phyloP scores from a whole-genome alignment of 2,113 vertebrate species.

The Urocynchramus pylzowi region DNA sequence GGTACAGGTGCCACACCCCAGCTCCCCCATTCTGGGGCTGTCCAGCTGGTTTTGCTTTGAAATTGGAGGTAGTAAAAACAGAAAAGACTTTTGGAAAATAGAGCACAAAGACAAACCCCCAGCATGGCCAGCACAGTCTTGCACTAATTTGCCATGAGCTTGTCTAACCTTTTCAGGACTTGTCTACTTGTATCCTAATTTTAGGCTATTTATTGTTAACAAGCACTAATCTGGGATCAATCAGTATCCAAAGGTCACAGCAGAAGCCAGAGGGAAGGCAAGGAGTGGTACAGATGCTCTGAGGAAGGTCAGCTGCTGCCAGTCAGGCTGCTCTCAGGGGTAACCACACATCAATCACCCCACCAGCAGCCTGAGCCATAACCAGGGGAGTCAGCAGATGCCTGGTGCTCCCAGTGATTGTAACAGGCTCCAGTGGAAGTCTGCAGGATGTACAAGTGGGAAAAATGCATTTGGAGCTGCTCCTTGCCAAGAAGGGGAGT shows the following conservation, averaged over 20 bases:
- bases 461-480: background rate
- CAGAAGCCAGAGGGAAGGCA: background rate
- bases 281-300: background rate
- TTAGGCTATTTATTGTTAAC: constrained; percentile 42
- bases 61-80: background rate
- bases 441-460: background rate
- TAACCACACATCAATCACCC: constrained; percentile 30
- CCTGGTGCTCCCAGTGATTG: background rate
- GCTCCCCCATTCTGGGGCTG: background rate
- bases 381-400: background rate
- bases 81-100: background rate
- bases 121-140: background rate
- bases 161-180: constrained; percentile 41
- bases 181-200: constrained; percentile 10
- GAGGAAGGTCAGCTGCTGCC: constrained; percentile 57
- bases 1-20: background rate
- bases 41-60: background rate
- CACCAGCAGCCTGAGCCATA: background rate
- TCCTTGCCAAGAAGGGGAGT: background rate
- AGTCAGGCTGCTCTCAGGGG: background rate
- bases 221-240: constrained; percentile 40
- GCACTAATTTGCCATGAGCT: background rate
- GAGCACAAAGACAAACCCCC: background rate
- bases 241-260: constrained; percentile 28
- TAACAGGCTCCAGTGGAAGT: background rate